Percentiles rank a stretch among this genome's conserved stretches.
Conservation (phyloP, 2,113 vertebrate genomes). For the Rhea americana region DNA sequence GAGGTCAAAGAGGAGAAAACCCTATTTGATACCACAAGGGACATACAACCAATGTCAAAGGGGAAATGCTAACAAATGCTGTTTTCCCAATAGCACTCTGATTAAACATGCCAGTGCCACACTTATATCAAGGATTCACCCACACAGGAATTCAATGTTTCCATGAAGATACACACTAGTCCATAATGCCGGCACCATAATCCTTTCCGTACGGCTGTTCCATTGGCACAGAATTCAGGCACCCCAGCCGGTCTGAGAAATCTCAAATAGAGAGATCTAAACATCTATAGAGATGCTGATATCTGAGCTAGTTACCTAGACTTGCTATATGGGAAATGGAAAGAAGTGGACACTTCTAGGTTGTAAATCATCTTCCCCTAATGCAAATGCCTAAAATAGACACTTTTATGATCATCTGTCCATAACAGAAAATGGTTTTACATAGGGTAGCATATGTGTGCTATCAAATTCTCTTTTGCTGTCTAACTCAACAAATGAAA, state of each 20-base stretch:
- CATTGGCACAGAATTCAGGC: neutral
- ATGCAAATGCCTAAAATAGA: neutral
- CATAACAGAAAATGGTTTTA: neutral
- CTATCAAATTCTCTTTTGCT: neutral
- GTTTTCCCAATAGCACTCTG: neutral
- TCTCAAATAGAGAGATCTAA: neutral
- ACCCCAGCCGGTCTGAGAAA: neutral
- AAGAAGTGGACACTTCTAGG: neutral
- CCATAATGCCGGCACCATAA: neutral
- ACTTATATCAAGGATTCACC: neutral
- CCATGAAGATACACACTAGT: fast-evolving
- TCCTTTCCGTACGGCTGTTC: neutral
- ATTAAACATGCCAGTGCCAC: neutral
- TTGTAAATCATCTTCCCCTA: neutral
- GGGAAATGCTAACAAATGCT: neutral
- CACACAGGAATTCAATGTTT: neutral
- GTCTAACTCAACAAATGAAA: neutral
- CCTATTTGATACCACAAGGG: neutral
- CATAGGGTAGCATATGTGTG: neutral
- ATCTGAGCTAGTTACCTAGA: neutral
- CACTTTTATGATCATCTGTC: neutral
- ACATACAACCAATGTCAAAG: neutral
- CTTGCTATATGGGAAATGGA: neutral
- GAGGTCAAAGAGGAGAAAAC: neutral
- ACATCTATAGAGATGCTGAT: neutral